Evolutionary conservation across 2,113 vertebrate species (phyloP).

Genomic region (Sceloporus undulatus): DNA sequence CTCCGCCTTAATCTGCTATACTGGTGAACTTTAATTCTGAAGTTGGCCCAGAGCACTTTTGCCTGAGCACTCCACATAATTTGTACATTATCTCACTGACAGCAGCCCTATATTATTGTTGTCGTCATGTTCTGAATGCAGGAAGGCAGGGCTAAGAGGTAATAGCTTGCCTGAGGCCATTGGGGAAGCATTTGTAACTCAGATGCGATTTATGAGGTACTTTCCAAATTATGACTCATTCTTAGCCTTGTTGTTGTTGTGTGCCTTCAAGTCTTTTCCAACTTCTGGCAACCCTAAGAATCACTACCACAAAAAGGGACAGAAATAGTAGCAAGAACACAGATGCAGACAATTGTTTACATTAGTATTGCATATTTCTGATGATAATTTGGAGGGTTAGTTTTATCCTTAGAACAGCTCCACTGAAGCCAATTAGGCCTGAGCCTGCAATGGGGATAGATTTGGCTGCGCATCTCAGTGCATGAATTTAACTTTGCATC

Average conservation of each 20-base stretch:
- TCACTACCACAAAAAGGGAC: background rate
- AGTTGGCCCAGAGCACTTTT: background rate
- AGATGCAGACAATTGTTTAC: background rate
- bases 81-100: background rate
- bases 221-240: background rate
- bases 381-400: background rate
- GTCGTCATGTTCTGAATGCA: background rate
- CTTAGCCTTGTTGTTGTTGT: background rate
- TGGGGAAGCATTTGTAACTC: background rate
- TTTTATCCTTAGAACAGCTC: background rate
- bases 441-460: no score
- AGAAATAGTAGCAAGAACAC: background rate
- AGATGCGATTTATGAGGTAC: background rate
- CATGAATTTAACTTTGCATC: background rate
- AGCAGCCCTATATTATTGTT: background rate
- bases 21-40: background rate
- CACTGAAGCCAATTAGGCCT: background rate
- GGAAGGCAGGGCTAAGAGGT: no score
- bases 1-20: background rate
- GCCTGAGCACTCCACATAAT: background rate
- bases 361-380: background rate
- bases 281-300: no score
- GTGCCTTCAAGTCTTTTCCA: no score
- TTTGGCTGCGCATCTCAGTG: background rate
- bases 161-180: slow-evolving; percentile 15